phyloP scores from a whole-genome alignment of 2,113 vertebrate species.

The Megaceryle torquata region DNA sequence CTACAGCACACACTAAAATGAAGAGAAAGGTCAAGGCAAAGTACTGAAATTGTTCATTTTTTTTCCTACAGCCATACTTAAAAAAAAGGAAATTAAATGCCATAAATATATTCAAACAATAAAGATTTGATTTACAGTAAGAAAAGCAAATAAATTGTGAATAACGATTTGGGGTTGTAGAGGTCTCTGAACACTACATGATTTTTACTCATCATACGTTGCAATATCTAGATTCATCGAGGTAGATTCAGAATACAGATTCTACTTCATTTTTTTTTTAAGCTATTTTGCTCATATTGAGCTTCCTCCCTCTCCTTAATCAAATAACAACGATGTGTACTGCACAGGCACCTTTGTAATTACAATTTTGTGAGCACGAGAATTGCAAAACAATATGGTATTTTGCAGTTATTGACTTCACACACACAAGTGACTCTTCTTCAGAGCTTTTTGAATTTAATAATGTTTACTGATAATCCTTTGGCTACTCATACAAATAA shows the following conservation, averaged over 20 bases:
- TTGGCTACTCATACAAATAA: conserved; percentile 8
- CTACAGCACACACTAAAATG: background rate
- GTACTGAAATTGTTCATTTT: background rate
- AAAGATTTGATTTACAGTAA: conserved; percentile 12
- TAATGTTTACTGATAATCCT: conserved; percentile 22
- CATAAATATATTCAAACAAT: conserved; percentile 32
- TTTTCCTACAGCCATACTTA: background rate
- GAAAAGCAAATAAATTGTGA: conserved; percentile 40
- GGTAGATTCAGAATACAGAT: conserved; percentile 40
- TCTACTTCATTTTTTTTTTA: background rate
- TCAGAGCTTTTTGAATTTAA: conserved; percentile 19
- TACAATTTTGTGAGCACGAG: background rate
- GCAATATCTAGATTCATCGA: conserved; percentile 43
- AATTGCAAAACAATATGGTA: background rate
- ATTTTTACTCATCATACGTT: conserved; percentile 5
- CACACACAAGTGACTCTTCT: background rate
- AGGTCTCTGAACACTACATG: background rate
- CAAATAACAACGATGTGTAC: background rate
- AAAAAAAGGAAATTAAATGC: conserved; percentile 33
- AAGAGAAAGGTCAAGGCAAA: background rate
- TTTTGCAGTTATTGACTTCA: background rate
- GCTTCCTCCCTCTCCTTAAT: background rate
- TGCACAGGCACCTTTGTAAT: background rate
- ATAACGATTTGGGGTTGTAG: background rate
- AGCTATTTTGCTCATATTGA: background rate